Evolutionary conservation across 2,888 invertebrate species (phyloP), one percentile per base, ranked within the genome.

Genomic region (Oscheius myriophilus): DNA sequence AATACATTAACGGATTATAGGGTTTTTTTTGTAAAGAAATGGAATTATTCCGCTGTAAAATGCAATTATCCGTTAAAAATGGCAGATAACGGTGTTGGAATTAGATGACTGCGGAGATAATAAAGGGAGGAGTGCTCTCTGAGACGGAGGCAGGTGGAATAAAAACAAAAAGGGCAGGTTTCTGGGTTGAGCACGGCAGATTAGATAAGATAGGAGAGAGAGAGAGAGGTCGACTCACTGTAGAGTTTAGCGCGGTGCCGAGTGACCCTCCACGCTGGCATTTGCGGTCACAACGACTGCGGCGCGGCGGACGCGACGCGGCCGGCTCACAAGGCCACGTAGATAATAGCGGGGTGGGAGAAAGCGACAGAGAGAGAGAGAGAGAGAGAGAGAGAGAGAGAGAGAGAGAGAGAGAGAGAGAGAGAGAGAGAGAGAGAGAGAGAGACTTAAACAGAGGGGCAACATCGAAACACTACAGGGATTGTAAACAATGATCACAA

Each of bases 191-290:
- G 16, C 46, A 2, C 46, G 3, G 46, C 6, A 3, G 46, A 46
- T 46, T n/a, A 3, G 63, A 53, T 52, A 63, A 63, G 63, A 52
- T 52, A 63, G 43, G 25, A 23, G 52, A n/a, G 33, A 12, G 62
- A 9, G 52, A 51, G 46, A 49, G 41, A 39, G 61, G 25, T 41
- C 51, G 41, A 66, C 66, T 49, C 49, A 66, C 66, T 55, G 51
- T 66, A 66, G 23, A 66, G 18, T 51, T 55, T 66, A n/a, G 33
- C 55, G 39, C 66, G 57, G 26, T 57, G 66, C 53, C 63, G 63
- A 52, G 33, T 63, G 63, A 66, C 66, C 58, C 66, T 66, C 66
- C 66, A 66, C 66, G 66, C 57, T 66, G 66, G 66, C 66, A 66
- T 66, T 57, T 16, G 51, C 57, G 55, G 58, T 53, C 49, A 59